These are phyloP conservation scores for Kuschelorhynchus macadamiae DNA, from an alignment of 2,888 invertebrate genomes.

Conservation along the genomic window DNA sequence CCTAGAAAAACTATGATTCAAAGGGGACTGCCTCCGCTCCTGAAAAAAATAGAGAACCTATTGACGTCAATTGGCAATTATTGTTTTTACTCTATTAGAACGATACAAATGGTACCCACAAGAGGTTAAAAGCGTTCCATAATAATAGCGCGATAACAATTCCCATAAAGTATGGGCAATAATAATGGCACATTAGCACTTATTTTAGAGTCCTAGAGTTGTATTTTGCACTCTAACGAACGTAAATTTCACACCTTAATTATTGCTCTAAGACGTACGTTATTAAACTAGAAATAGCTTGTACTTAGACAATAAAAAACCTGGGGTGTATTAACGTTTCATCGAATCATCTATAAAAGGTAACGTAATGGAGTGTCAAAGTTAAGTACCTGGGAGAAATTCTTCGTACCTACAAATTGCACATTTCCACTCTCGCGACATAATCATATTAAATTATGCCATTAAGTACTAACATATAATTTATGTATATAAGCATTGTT, in stretches of 20 bases:
- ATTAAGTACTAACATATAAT: conserved; percentile 16
- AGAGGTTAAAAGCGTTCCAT: conserved; percentile 42
- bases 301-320: conserved; percentile 34
- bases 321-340: conserved; percentile 37
- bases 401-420: conserved; percentile 25
- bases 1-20: too few relatives aligned
- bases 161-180: conserved; percentile 49
- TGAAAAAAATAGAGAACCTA: conserved; percentile 6
- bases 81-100: conserved; percentile 43
- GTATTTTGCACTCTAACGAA: conserved; percentile 47
- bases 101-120: conserved; percentile 43
- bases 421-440: conserved; percentile 11
- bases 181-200: conserved; percentile 48
- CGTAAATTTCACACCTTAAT: conserved; percentile 50
- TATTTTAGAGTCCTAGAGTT: conserved; percentile 37
- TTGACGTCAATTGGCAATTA: conserved; percentile 20
- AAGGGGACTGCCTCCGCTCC: conserved; percentile 1
- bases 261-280: conserved; percentile 45
- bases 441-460: conserved; percentile 37
- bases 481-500: not conserved
- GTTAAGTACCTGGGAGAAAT: conserved; percentile 33
- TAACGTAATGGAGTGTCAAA: conserved; percentile 45
- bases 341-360: conserved; percentile 41
- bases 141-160: conserved; percentile 47
- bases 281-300: conserved; percentile 42